Evolutionary conservation across 2,888 invertebrate genomes (phyloP).

Genomic region (Drosophila yooni): DNA sequence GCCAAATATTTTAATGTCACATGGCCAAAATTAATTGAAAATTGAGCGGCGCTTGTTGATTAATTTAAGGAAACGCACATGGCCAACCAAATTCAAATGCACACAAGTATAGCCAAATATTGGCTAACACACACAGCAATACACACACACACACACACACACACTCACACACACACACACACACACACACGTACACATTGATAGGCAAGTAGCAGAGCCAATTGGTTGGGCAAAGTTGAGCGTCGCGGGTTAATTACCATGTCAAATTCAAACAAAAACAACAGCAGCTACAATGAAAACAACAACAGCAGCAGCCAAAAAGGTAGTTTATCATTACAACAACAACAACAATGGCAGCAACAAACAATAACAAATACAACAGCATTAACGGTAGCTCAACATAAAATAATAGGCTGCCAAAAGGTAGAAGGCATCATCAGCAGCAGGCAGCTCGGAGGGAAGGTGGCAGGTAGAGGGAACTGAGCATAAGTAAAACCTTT

Average conservation of each 20-base stretch:
- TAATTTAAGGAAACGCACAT: conserved; percentile 76
- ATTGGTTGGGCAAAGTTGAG: conserved; percentile 80
- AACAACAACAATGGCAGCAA: conserved; percentile 58
- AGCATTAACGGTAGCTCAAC: conserved; percentile 62
- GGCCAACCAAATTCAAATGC: conserved; percentile 35
- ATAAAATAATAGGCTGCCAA: conserved; percentile 76
- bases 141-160: conserved; percentile 2
- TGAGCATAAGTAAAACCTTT: conserved; percentile 77
- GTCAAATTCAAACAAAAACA: conserved; percentile 81
- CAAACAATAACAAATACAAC: conserved; percentile 48
- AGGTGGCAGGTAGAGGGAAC: conserved; percentile 14
- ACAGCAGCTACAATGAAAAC: conserved; percentile 47
- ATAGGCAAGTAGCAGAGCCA: conserved; percentile 25
- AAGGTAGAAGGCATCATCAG: conserved; percentile 51
- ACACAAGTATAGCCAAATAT: conserved; percentile 5
- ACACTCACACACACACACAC: not conserved
- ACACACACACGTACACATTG: not conserved
- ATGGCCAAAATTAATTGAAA: conserved; percentile 67
- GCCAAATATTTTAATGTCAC: conserved; percentile 67
- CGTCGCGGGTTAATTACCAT: conserved; percentile 80
- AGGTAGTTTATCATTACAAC: conserved; percentile 78
- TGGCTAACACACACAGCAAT: conserved; percentile 1
- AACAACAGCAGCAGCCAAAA: conserved; percentile 34
- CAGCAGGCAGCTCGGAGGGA: not conserved
- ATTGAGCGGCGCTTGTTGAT: conserved; percentile 73